Base-by-base conservation (phyloP, 2,113 vertebrate genomes). In the Anoplopoma fimbria region DNA sequence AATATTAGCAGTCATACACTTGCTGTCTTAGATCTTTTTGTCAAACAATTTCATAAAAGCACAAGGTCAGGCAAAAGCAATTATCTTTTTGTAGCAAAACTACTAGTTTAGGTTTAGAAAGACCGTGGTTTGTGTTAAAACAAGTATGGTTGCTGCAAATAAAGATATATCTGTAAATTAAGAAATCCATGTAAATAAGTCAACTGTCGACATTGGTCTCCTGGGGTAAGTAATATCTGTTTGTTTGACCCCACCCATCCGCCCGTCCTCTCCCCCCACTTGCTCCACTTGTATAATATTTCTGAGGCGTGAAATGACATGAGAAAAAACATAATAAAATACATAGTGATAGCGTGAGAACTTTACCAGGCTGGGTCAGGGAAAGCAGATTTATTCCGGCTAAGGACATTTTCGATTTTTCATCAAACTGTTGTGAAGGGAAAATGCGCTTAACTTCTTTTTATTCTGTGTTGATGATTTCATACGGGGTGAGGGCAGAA, bases 11-110 rank as follows among this genome's bases (percentile, higher is more conserved):
- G 25, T 65, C 57, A 57, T 27, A 36, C 27, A 45, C 69, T 86
- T 65, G 34, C 51, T 74, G 86, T 78, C 19, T 81, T 68, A 8
- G 49, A 69, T 58, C 38, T n/a, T 82, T 72, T 38, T 75, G 23
- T 68, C 2, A 84, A 55, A 84, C 86, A 82, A 91, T 83, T 49
- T 89, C 75, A 80, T 57, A 13, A 83, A 83, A 75, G 73, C 67
- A 79, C 1, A 75, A 79, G 60, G 73, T 29, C 53, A 51, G 47
- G 15, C 45, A 47, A n/a, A n/a, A n/a, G n/a, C n/a, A n/a, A n/a
- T n/a, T n/a, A n/a, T n/a, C n/a, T n/a, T n/a, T n/a, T n/a, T n/a
- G 13, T 4, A 15, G 4, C 4, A 47, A 19, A 19, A 47, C 45
- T 2, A 47, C 15, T 19, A 17, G 45, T 15, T 47, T 47, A 4